Base-by-base conservation (phyloP, 1,140 invertebrate genomes). In the Bombus picipes region DNA sequence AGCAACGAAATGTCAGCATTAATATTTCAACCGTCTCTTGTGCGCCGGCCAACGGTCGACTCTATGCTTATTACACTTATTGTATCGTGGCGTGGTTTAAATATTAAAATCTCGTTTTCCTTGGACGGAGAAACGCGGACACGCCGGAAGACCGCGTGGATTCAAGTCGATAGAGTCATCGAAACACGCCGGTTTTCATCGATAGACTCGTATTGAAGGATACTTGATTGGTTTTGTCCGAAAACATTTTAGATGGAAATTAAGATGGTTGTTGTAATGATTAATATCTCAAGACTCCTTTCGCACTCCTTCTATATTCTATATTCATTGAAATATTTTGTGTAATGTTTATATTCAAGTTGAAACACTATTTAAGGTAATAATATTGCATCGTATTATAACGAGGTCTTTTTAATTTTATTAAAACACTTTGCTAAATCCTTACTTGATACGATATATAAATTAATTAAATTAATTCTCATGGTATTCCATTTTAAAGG, bases 81-180 rank as follows among this genome's bases (percentile, higher is more conserved):
- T 92, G 90, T 92, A 92, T 92, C 87, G 86, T 81, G 79, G 71
- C 77, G 71, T 18, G 79, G 65, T 83, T 91, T 83, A 92, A 92
- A 91, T 92, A 92, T 92, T 92, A 92, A 92, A 91, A 91, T 92
- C 91, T 90, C 87, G 82, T 92, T 92, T 92, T 32, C 86, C 74
- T 18, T 12, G 34, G n/a, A 34, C 75, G 34, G 13, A 43, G 53
- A 65, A 78, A 78, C 73, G 78, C 43, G 78, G 57, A 32, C 65
- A 15, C 59, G 12, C 43, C 78, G 65, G n/a, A 70, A 57, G 34
- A 34, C 8, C 41, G 57, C 28, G 43, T 66, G 25, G 80, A 65
- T 70, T 76, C 81, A 74, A 41, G 37, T 28, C 25, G 41, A 32
- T n/a, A 10, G 13, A 73, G 41, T 43, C 28, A n/a, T 47, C 39